These are phyloP conservation scores for Sitobion miscanthi DNA, from an alignment of 1,140 invertebrate species.

Conservation along the genomic window DNA sequence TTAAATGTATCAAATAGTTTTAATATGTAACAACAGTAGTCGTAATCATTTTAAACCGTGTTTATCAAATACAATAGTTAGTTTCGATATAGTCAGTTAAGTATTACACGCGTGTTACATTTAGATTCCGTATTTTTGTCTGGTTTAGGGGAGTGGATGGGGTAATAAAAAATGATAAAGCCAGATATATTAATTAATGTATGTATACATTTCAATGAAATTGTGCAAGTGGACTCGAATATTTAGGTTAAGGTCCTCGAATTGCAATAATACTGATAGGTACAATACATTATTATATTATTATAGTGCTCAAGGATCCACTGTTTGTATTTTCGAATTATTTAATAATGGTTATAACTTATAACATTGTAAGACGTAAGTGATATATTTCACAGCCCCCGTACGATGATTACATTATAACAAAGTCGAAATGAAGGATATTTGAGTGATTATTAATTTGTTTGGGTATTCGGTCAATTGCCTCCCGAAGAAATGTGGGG, in stretches of 20 bases:
- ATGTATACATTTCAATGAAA: not conserved
- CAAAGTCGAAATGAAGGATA: not conserved
- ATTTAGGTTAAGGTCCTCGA: conserved; percentile 26
- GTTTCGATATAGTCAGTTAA: not conserved
- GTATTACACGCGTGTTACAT: not conserved
- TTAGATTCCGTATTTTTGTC: not conserved
- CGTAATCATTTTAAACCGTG: not conserved
- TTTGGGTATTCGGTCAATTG: not conserved
- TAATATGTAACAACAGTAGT: not conserved
- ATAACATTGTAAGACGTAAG: not conserved
- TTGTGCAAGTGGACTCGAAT: not conserved
- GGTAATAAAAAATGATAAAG: not conserved
- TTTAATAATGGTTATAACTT: not conserved
- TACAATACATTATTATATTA: not conserved
- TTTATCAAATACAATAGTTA: not conserved
- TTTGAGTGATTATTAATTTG: not conserved
- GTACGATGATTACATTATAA: not conserved
- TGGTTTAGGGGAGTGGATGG: not conserved
- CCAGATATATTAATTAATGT: not conserved
- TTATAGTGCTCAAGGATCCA: conserved; percentile 28
- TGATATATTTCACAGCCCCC: not conserved
- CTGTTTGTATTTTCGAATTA: not conserved
- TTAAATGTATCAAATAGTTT: not conserved
- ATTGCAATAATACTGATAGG: conserved; percentile 2
- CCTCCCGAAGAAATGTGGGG: not conserved